Evolutionary conservation across 2,113 vertebrate species (phyloP), one percentile per base, ranked within the genome.

Genomic region (Silurus asotus): DNA sequence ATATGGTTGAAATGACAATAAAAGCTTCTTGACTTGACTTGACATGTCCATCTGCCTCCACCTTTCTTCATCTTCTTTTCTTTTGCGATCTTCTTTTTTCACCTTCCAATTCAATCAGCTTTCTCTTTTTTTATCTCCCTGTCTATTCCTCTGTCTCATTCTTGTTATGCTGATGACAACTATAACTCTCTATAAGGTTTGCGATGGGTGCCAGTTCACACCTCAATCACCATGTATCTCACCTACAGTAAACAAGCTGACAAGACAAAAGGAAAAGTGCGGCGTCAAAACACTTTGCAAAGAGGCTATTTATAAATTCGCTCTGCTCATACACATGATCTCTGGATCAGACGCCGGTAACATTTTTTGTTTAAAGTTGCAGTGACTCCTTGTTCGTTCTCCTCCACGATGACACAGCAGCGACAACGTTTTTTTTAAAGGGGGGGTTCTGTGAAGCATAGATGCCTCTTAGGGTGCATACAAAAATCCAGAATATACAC

Each of bases 241-340:
- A 76, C 84, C 86, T 88, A 89, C 86, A 85, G 88, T 88, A 89
- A 88, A 89, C 89, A 88, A 86, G 62, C 72, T 88, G 91, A 89
- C 89, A 89, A 88, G 82, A 85, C 72, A 70, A 83, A 85, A 81
- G 53, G 87, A 88, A 89, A 81, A 89, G 89, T 88, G 85, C 69
- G 17, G 81, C 78, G 84, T 88, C 90, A 86, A 83, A 88, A 59
- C 61, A 59, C 74, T 86, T 84, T 69, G 62, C 64, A 48, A 59
- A 64, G 82, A 64, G 23, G 59, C 76, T 81, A 85, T 88, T 89
- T 86, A 91, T 89, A 86, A 90, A 89, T 70, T 13, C 5, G 11
- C 8, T 74, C 37, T 37, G 37, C 37, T 37, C 37, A 37, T 79
- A 61, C 51, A 61, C 55, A 67, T 84, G 82, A 85, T 87, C n/a